Percentiles rank a stretch among this genome's conserved stretches.
phyloP scores from a whole-genome alignment of 2,113 vertebrate species.

The Rhombomys opimus region DNA sequence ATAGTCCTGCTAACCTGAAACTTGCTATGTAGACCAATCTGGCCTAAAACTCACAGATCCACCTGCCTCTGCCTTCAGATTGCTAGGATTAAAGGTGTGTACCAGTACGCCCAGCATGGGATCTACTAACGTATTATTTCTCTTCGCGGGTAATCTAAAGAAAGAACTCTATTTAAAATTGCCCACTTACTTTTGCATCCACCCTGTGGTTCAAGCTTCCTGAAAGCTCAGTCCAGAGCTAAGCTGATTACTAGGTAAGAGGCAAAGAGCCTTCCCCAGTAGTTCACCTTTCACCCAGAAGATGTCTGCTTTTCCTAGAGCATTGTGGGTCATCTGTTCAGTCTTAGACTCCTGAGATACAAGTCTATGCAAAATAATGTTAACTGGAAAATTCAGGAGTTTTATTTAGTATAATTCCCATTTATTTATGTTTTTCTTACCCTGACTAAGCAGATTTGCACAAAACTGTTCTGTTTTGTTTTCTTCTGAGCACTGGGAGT shows the following conservation, averaged over 20 bases:
- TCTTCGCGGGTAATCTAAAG: neutral
- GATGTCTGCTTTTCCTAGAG: neutral
- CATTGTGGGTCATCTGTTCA: neutral
- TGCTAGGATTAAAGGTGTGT: neutral
- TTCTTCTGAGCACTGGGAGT: neutral
- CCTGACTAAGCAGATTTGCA: neutral
- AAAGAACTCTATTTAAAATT: conserved; percentile 13
- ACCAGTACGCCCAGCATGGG: neutral
- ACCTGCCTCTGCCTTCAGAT: neutral
- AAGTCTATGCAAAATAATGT: neutral
- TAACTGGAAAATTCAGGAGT: conserved; percentile 11
- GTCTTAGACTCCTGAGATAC: neutral
- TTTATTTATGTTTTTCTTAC: neutral
- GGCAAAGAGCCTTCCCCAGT: neutral
- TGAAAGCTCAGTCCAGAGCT: neutral
- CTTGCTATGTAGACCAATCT: neutral
- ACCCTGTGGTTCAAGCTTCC: neutral
- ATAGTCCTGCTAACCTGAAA: neutral
- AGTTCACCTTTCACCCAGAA: neutral
- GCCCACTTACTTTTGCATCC: neutral
- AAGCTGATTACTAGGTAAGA: neutral
- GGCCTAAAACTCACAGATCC: neutral
- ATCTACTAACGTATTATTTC: neutral
- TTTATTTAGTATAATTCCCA: neutral
- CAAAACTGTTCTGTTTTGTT: neutral